Percentiles rank a stretch among this genome's conserved stretches.
Conservation (phyloP, 2,888 invertebrate genomes). For the Tanaodytes sp. region DNA sequence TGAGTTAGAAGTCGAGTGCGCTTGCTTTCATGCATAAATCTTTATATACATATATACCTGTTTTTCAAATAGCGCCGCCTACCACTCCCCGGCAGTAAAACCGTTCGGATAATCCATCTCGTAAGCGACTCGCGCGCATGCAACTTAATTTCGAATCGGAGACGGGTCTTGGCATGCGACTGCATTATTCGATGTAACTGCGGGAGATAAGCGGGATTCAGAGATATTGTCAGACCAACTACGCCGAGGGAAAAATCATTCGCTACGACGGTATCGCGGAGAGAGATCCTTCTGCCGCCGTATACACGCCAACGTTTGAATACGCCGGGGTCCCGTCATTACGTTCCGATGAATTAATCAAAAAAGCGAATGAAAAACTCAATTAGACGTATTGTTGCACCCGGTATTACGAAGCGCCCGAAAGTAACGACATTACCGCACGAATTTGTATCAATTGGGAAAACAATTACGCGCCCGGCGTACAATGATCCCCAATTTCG, state of each 20-base stretch:
- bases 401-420: too few relatives aligned
- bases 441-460: too few relatives aligned
- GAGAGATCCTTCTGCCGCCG: conserved; percentile 12
- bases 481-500: too few relatives aligned
- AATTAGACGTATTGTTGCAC: conserved; percentile 46
- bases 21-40: too few relatives aligned
- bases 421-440: conserved; percentile 20
- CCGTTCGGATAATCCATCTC: conserved; percentile 52
- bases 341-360: conserved; percentile 47
- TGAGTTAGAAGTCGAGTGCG: conserved; percentile 28
- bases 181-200: conserved; percentile 51
- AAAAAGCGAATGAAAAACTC: conserved; percentile 43
- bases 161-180: conserved; percentile 46
- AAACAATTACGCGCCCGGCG: too few relatives aligned
- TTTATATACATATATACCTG: too few relatives aligned
- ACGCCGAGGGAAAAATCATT: conserved; percentile 30
- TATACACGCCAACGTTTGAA: conserved; percentile 38
- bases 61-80: conserved; percentile 44
- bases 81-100: conserved; percentile 40
- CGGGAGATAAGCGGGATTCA: conserved; percentile 48
- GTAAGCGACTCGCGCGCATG: conserved; percentile 49
- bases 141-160: conserved; percentile 53
- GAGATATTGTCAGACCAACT: conserved; percentile 33
- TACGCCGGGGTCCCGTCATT: conserved; percentile 40
- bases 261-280: conserved; percentile 16